Evolutionary conservation across 1,140 invertebrate genomes (phyloP).

Genomic region (Megalonaias nervosa): DNA sequence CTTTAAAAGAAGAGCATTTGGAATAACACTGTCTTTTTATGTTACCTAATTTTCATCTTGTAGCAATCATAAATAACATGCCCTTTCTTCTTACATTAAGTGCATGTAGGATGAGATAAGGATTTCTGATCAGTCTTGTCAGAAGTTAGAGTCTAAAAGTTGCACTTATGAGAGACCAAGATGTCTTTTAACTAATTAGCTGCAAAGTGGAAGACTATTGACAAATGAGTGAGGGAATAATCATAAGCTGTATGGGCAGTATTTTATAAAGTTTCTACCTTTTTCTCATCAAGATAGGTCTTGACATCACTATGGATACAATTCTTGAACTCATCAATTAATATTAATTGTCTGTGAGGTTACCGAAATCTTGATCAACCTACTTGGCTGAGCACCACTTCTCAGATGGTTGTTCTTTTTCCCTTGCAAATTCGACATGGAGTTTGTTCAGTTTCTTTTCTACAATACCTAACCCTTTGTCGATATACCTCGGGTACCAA

Average conservation of each 20-base stretch:
- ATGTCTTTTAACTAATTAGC: neutral
- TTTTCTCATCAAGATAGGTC: slow-evolving; percentile 31
- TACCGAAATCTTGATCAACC: slow-evolving; percentile 37
- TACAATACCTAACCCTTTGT: slow-evolving; percentile 37
- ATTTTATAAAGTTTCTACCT: slow-evolving; percentile 22
- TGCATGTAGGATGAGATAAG: neutral
- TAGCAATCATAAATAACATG: too few relatives aligned
- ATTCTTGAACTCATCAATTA: slow-evolving; percentile 44
- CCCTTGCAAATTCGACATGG: slow-evolving; percentile 39
- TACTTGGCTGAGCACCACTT: slow-evolving; percentile 32
- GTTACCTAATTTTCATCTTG: too few relatives aligned
- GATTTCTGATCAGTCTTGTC: neutral
- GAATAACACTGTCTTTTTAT: too few relatives aligned
- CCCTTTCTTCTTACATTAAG: too few relatives aligned
- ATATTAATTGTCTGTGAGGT: slow-evolving; percentile 33
- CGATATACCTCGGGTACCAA: slow-evolving; percentile 49
- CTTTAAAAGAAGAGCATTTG: too few relatives aligned
- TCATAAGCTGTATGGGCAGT: slow-evolving; percentile 28
- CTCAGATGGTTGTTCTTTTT: slow-evolving; percentile 40
- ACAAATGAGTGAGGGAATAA: slow-evolving; percentile 31
- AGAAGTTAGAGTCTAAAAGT: neutral
- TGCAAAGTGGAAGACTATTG: neutral
- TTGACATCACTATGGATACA: slow-evolving; percentile 32
- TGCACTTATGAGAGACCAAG: neutral
- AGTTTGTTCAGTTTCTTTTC: slow-evolving; percentile 36